These are phyloP conservation scores for Cheilosia soror DNA, from an alignment of 2,888 invertebrate species.

Conservation along the genomic window DNA sequence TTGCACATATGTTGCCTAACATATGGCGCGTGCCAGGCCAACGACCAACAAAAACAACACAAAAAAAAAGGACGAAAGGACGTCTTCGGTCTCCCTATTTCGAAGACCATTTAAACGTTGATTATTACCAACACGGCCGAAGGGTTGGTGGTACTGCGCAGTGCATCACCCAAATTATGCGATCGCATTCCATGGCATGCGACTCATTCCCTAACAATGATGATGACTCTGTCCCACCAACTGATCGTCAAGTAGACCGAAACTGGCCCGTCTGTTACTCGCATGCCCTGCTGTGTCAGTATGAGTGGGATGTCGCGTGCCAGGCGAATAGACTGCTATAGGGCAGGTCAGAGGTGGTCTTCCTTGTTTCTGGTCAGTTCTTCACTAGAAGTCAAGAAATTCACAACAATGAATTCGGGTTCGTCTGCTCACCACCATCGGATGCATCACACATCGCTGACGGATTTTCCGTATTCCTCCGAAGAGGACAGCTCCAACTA, in stretches of 20 bases:
- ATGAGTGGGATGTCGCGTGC: constrained; percentile 50
- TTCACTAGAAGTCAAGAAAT: constrained; percentile 64
- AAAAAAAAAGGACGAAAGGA: constrained; percentile 23
- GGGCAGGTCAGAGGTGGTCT: constrained; percentile 59
- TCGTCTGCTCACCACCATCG: constrained; percentile 51
- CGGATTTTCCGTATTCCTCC: constrained; percentile 80
- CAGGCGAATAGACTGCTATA: constrained; percentile 29
- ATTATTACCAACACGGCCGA: constrained; percentile 54
- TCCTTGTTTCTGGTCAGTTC: constrained; percentile 56
- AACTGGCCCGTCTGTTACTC: constrained; percentile 56
- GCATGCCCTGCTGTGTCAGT: not conserved
- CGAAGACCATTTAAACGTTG: constrained; percentile 59
- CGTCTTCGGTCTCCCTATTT: constrained; percentile 12
- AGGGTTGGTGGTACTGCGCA: constrained; percentile 50
- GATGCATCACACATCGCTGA: constrained; percentile 67
- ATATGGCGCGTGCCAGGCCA: constrained; percentile 73
- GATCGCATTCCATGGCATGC: constrained; percentile 81
- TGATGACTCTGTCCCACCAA: constrained; percentile 52
- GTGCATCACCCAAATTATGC: constrained; percentile 83
- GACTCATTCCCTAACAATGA: constrained; percentile 67
- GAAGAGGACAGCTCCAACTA: constrained; percentile 82
- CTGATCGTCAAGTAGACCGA: constrained; percentile 41
- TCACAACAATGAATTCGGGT: constrained; percentile 66
- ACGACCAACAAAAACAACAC: constrained; percentile 55
- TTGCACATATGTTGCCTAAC: constrained; percentile 69